Percentiles rank a stretch among this genome's conserved stretches.
phyloP scores from a whole-genome alignment of 2,113 vertebrate genomes.

The Hydrochoerus hydrochaeris region DNA sequence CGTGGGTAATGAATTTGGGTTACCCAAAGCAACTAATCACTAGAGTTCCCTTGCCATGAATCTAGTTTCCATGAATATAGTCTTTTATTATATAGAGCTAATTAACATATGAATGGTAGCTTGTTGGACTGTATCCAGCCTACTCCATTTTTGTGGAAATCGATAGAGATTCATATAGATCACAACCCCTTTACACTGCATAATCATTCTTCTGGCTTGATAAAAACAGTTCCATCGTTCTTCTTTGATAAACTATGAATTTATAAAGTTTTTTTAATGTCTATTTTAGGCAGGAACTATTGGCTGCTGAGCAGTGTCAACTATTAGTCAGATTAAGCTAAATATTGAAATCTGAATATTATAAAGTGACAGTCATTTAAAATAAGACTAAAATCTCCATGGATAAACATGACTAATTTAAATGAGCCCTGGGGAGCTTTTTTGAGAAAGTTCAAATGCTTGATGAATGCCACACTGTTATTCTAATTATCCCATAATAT shows the following conservation, averaged over 20 bases:
- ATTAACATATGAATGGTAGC: conserved; percentile 39
- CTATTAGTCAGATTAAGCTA: conserved; percentile 54
- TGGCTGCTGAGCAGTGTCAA: background rate
- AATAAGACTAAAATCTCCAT: conserved; percentile 65
- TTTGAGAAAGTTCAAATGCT: conserved; percentile 71
- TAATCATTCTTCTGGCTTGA: conserved; percentile 14
- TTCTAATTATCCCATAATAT: conserved; percentile 79
- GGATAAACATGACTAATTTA: conserved; percentile 70
- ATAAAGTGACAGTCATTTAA: conserved; percentile 55
- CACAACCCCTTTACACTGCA: background rate
- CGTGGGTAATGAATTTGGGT: background rate
- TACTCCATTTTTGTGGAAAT: conserved; percentile 51
- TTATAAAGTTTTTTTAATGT: conserved; percentile 40
- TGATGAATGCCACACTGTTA: conserved; percentile 64
- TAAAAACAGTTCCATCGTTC: background rate
- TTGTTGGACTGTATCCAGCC: background rate
- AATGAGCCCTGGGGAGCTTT: conserved; percentile 65
- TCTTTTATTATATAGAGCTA: conserved; percentile 13
- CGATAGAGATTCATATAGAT: background rate
- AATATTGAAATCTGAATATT: conserved; percentile 11
- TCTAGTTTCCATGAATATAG: conserved; percentile 32
- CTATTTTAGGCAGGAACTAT: background rate
- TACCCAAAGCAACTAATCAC: conserved; percentile 27
- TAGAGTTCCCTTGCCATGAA: background rate
- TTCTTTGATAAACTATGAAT: conserved; percentile 1